Conservation (phyloP, 2,113 vertebrate species). For the human (Homo sapiens) region DNA sequence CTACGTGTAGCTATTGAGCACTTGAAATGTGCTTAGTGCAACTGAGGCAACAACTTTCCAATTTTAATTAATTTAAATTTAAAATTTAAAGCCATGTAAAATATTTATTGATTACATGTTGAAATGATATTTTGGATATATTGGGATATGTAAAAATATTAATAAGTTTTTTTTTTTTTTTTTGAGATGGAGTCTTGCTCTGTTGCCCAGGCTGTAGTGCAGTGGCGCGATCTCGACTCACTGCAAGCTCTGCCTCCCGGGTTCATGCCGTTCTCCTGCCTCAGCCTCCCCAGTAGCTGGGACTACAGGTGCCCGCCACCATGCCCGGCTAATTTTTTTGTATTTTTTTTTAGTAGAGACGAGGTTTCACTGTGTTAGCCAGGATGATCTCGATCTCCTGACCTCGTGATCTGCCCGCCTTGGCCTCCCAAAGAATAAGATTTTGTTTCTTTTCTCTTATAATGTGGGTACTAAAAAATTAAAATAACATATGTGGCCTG, state of each 20-base stretch:
- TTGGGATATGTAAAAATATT: constrained; percentile 3
- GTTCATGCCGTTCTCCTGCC: no score
- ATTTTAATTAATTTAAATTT: constrained; percentile 37
- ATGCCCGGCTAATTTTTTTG: no score
- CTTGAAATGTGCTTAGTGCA: not conserved
- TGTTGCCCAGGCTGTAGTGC: no score
- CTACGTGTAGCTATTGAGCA: not conserved
- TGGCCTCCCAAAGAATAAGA: not conserved
- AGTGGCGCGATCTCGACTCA: no score
- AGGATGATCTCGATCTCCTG: no score
- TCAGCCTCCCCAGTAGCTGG: no score
- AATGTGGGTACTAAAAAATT: not conserved
- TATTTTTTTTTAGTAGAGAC: no score
- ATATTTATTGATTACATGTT: not conserved
- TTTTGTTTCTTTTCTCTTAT: not conserved
- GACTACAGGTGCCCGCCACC: no score
- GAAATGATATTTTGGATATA: constrained; percentile 23
- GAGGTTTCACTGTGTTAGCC: no score
- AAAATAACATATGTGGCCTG: not conserved
- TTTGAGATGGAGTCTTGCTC: no score
- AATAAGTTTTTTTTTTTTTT: not conserved
- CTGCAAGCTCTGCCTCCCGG: no score
- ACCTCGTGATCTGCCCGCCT: not conserved
- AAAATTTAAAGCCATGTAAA: not conserved
- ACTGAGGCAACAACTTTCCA: not conserved